A percentile compares a stretch with the other conserved stretches of the same genome.
These are phyloP conservation scores for Meghimatium bilineatum DNA, from an alignment of 2,888 invertebrate species.

Conservation along the genomic window DNA sequence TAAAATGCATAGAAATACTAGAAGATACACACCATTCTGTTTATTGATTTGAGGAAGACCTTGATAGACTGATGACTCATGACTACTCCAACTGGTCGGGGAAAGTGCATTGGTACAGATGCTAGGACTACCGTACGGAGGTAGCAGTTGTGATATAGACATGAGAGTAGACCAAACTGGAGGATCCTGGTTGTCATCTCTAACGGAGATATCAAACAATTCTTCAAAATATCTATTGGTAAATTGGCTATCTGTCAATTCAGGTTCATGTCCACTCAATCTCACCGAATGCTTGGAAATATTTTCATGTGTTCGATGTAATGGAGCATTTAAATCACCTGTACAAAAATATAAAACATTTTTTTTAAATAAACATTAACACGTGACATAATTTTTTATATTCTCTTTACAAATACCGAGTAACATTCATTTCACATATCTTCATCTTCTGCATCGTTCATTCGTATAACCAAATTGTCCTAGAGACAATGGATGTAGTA, in stretches of 20 bases:
- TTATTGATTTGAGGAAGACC: slow-evolving; percentile 2
- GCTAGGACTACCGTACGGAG: slow-evolving; percentile 12
- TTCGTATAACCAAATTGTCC: too few species aligned
- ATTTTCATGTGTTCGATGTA: not conserved
- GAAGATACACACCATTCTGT: not conserved
- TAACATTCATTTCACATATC: too few species aligned
- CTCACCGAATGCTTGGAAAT: not conserved
- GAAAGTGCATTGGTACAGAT: not conserved
- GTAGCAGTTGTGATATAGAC: slow-evolving; percentile 16
- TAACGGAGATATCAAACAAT: not conserved
- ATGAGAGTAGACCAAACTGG: not conserved
- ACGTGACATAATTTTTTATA: not conserved
- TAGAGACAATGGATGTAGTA: too few species aligned
- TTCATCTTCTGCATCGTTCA: too few species aligned
- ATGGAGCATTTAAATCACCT: not conserved
- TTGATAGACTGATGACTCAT: slow-evolving; percentile 25
- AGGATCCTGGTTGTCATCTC: not conserved
- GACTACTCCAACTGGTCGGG: slow-evolving; percentile 26
- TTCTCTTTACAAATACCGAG: too few species aligned
- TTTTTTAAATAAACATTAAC: not conserved
- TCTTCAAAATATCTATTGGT: not conserved
- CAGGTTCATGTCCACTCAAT: not conserved
- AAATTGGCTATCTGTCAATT: not conserved
- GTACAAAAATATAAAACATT: not conserved
- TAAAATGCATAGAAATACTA: not conserved